Evolutionary conservation across 2,113 vertebrate genomes (phyloP).

Genomic region (Fregetta grallaria): DNA sequence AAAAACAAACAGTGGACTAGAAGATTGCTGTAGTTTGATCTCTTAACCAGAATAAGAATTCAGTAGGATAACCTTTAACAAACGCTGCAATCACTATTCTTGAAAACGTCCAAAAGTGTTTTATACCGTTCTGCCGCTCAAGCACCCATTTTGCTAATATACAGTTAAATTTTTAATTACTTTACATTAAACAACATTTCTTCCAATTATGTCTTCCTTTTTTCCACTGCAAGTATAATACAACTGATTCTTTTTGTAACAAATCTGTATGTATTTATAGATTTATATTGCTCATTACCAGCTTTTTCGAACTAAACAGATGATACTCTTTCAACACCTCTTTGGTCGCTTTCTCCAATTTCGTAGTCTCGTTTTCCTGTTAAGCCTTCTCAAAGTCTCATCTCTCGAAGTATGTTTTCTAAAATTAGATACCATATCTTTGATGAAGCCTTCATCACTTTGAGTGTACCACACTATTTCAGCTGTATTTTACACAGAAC

Average conservation of each 20-base stretch:
- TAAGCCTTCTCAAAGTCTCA: background rate
- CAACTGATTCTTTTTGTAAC: background rate
- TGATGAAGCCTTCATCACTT: background rate
- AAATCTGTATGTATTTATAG: background rate
- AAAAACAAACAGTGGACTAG: background rate
- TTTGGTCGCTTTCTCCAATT: background rate
- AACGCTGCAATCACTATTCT: background rate
- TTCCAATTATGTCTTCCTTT: background rate
- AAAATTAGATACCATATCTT: background rate
- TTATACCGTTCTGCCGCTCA: background rate
- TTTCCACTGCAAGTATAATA: background rate
- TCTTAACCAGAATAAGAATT: background rate
- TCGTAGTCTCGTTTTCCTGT: background rate
- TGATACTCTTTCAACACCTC: background rate
- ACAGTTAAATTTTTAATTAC: background rate
- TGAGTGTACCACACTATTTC: background rate
- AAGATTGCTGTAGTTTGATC: background rate
- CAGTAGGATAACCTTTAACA: background rate
- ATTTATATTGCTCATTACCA: background rate
- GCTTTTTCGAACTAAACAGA: background rate
- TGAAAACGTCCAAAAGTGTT: background rate
- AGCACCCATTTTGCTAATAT: background rate
- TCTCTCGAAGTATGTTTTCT: background rate
- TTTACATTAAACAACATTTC: background rate
- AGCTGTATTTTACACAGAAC: background rate